A percentile compares a stretch with the other conserved stretches of the same genome.
These are phyloP conservation scores for Chitala chitala DNA, from an alignment of 2,113 vertebrate genomes.

Conservation along the genomic window DNA sequence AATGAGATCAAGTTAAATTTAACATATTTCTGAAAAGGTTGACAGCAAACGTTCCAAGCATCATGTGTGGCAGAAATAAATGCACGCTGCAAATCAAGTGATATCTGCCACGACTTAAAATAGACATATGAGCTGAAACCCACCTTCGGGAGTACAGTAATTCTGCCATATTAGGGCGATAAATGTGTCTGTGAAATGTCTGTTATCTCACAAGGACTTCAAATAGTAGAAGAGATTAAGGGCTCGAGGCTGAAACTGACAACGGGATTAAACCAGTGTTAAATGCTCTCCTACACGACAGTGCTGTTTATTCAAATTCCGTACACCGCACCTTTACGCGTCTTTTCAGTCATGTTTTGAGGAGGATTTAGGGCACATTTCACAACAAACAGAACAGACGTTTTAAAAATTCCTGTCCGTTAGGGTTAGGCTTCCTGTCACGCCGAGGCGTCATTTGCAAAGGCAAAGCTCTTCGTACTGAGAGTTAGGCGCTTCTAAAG, in stretches of 20 bases:
- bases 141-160: conserved; percentile 48
- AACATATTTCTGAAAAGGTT: conserved; percentile 1
- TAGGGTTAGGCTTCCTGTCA: not conserved
- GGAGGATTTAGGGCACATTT: conserved; percentile 4
- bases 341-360: conserved; percentile 7
- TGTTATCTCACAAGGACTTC: conserved; percentile 61
- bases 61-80: conserved; percentile 46
- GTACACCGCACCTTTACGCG: conserved; percentile 27
- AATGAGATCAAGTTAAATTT: conserved; percentile 9
- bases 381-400: not conserved
- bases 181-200: conserved; percentile 55
- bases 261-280: conserved; percentile 50
- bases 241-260: conserved; percentile 47
- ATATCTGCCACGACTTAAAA: conserved; percentile 51
- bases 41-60: conserved; percentile 8
- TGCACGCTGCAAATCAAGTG: conserved; percentile 56
- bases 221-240: conserved; percentile 61
- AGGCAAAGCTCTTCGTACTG: not conserved
- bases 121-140: conserved; percentile 48
- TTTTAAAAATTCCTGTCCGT: too few relatives aligned
- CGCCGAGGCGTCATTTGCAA: not conserved
- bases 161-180: conserved; percentile 51
- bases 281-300: conserved; percentile 49
- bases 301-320: conserved; percentile 31
- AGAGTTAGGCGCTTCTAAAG: not conserved